Evolutionary conservation across 2,888 invertebrate species (phyloP).

Genomic region (Eutolmus rufibarbis): DNA sequence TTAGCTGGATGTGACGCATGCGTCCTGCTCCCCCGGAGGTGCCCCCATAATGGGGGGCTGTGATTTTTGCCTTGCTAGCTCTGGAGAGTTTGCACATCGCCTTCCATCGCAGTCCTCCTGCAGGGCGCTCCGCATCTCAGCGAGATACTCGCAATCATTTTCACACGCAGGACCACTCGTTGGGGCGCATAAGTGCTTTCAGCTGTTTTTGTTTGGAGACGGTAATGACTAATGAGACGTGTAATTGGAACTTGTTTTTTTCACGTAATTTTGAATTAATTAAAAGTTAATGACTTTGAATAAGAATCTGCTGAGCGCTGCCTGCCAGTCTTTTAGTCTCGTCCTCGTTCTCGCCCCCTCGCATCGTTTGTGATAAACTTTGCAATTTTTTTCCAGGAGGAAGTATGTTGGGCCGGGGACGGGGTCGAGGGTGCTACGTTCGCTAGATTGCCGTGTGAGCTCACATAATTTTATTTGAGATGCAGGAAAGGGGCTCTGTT

Average conservation of each 20-base stretch:
- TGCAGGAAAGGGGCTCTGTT: neutral
- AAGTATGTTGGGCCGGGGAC: neutral
- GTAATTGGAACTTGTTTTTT: constrained; percentile 36
- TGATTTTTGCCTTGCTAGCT: neutral
- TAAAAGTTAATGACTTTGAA: constrained; percentile 30
- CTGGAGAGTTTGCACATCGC: neutral
- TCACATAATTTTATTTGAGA: neutral
- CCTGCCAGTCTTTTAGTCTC: neutral
- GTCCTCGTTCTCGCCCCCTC: neutral
- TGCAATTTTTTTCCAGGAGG: neutral
- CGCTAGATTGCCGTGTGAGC: neutral
- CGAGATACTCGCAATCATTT: constrained; percentile 30
- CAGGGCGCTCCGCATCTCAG: constrained; percentile 15
- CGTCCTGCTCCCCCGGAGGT: neutral
- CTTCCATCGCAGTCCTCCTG: constrained; percentile 4
- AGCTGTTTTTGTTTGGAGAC: constrained; percentile 37
- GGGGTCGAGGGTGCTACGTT: neutral
- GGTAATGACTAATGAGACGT: constrained; percentile 40
- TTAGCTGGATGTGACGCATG: constrained; percentile 34
- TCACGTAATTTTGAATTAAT: constrained; percentile 36
- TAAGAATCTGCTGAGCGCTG: constrained; percentile 5
- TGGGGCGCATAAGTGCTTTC: constrained; percentile 31
- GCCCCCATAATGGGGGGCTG: neutral
- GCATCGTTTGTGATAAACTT: neutral
- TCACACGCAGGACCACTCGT: constrained; percentile 24